These are phyloP conservation scores for Phataginus tetradactyla DNA, from an alignment of 2,797 vertebrate species.

Conservation along the genomic window DNA sequence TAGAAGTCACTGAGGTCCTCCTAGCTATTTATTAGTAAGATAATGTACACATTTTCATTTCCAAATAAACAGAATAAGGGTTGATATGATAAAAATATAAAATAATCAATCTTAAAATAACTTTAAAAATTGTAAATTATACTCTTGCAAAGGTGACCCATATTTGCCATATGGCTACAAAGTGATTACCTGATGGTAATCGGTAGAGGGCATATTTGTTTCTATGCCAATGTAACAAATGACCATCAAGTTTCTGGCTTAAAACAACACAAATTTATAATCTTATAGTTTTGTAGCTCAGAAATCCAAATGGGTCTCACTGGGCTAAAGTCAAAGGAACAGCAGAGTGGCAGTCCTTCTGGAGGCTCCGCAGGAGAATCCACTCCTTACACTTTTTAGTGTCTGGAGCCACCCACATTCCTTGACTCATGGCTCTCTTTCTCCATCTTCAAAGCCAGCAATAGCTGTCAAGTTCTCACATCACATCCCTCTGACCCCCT, in stretches of 20 bases:
- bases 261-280: not conserved
- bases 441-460: not conserved
- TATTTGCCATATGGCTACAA: not conserved
- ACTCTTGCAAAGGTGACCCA: not conserved
- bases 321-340: not conserved
- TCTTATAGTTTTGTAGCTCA: not conserved
- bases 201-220: not conserved
- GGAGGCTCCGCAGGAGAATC: not conserved
- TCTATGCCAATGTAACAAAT: not conserved
- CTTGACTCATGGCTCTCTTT: not conserved
- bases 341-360: not conserved
- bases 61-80: not conserved
- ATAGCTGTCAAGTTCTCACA: not conserved
- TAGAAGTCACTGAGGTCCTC: not conserved
- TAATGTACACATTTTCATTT: not conserved
- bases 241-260: not conserved
- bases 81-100: not conserved
- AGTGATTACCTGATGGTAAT: not conserved
- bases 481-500: not conserved
- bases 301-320: not conserved
- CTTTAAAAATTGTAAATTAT: not conserved
- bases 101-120: constrained; percentile 1
- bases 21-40: not conserved
- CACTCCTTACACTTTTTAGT: not conserved
- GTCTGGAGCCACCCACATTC: not conserved